Conservation (phyloP, 2,797 vertebrate species). For the Labeo calbasu region DNA sequence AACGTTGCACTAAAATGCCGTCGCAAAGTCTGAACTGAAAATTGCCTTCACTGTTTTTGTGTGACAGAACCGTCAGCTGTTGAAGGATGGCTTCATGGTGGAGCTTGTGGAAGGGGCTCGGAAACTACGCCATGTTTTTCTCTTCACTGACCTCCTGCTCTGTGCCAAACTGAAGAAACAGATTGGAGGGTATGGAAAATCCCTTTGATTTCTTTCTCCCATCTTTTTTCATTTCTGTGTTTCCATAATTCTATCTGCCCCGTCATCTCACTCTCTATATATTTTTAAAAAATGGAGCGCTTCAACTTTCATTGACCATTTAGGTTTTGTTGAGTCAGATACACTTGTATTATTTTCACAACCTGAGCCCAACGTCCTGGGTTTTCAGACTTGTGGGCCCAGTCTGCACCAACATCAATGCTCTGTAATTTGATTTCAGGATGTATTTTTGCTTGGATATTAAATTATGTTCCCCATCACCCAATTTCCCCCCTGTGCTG, state of each 20-base stretch:
- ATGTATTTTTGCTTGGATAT: conserved; percentile 51
- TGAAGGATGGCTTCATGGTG: conserved; percentile 98
- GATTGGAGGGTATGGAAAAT: conserved; percentile 87
- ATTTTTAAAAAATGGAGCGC: conserved; percentile 9
- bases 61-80: conserved; percentile 90
- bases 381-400: background rate
- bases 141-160: conserved; percentile 95
- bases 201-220: background rate
- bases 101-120: conserved; percentile 96
- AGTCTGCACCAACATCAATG: background rate
- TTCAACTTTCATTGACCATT: background rate
- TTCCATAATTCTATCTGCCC: background rate
- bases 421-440: conserved; percentile 48
- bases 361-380: conserved; percentile 2
- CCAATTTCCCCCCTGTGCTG: background rate
- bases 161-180: conserved; percentile 99
- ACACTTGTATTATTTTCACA: conserved; percentile 26
- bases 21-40: background rate
- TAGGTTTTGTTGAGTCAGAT: conserved; percentile 6
- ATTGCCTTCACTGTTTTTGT: background rate
- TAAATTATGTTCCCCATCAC: conserved; percentile 42
- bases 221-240: background rate
- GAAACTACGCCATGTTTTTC: conserved; percentile 95
- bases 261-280: background rate
- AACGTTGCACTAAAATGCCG: too few species aligned